Conservation (phyloP, 2,888 invertebrate species). For the Hypercompe scribonia region DNA sequence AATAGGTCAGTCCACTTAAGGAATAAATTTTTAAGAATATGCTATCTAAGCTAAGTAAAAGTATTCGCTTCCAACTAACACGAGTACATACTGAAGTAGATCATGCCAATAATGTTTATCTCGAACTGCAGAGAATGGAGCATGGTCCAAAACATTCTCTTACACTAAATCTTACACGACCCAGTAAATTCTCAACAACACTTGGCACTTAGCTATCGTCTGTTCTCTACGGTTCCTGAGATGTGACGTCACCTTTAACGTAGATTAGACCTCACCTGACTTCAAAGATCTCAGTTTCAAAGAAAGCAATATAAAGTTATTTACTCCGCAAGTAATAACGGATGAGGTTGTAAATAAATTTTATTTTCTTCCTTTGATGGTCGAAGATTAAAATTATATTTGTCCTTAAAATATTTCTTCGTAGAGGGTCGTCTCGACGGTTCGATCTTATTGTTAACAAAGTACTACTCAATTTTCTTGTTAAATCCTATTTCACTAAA, state of each 20-base stretch:
- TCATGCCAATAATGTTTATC: background rate
- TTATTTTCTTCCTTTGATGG: slow-evolving; percentile 40
- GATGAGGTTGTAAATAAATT: slow-evolving; percentile 37
- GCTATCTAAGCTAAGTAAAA: background rate
- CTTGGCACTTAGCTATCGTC: slow-evolving; percentile 17
- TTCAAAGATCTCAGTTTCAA: slow-evolving; percentile 28
- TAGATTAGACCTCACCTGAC: slow-evolving; percentile 8
- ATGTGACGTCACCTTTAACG: slow-evolving; percentile 7
- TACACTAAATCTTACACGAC: slow-evolving; percentile 13
- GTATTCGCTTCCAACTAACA: background rate
- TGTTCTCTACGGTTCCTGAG: slow-evolving; percentile 4
- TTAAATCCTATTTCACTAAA: background rate
- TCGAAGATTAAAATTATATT: slow-evolving; percentile 42
- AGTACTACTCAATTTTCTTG: background rate
- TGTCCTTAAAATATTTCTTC: slow-evolving; percentile 21
- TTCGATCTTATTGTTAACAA: slow-evolving; percentile 13
- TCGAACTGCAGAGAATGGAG: background rate
- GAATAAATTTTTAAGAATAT: background rate
- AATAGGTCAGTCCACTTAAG: too few relatives aligned
- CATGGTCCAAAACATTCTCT: slow-evolving; percentile 1
- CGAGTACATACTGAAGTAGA: background rate
- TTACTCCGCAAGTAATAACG: slow-evolving; percentile 35
- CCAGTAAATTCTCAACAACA: slow-evolving; percentile 14
- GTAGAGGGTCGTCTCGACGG: slow-evolving; percentile 14
- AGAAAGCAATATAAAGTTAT: slow-evolving; percentile 46